These are phyloP conservation scores for Pandemis corylana DNA, from an alignment of 2,888 invertebrate species.

Conservation along the genomic window DNA sequence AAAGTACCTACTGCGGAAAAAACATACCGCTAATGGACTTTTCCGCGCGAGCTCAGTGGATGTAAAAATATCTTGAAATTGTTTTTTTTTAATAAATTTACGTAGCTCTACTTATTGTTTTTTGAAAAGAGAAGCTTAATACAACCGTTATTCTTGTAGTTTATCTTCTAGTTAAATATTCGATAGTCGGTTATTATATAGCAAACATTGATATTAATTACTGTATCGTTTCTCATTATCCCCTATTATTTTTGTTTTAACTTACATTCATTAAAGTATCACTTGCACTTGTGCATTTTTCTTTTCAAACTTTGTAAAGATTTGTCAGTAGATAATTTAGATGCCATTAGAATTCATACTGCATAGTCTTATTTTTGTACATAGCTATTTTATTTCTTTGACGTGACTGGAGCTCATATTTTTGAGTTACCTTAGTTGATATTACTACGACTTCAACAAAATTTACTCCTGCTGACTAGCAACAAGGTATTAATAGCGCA, in stretches of 20 bases:
- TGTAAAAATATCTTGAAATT: not conserved
- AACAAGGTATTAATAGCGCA: conserved; percentile 31
- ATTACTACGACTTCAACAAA: not conserved
- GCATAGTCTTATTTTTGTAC: too few species aligned
- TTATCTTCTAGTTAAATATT: not conserved
- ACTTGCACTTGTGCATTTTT: not conserved
- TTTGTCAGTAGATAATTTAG: too few species aligned
- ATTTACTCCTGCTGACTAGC: not conserved
- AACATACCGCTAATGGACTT: not conserved
- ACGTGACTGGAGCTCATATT: not conserved
- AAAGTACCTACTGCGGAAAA: not conserved
- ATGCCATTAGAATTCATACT: too few species aligned
- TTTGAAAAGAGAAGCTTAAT: not conserved
- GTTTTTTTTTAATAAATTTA: not conserved
- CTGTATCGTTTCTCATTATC: not conserved
- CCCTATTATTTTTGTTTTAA: not conserved
- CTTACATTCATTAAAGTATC: not conserved
- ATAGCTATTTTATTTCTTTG: too few species aligned
- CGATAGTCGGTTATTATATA: too few species aligned
- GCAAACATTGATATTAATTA: too few species aligned
- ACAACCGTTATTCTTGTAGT: not conserved
- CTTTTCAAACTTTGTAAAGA: too few species aligned
- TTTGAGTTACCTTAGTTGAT: not conserved
- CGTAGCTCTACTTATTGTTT: not conserved
- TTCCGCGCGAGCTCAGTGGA: not conserved